phyloP scores from a whole-genome alignment of 2,797 vertebrate genomes.

The Pseudomugil gertrudae region DNA sequence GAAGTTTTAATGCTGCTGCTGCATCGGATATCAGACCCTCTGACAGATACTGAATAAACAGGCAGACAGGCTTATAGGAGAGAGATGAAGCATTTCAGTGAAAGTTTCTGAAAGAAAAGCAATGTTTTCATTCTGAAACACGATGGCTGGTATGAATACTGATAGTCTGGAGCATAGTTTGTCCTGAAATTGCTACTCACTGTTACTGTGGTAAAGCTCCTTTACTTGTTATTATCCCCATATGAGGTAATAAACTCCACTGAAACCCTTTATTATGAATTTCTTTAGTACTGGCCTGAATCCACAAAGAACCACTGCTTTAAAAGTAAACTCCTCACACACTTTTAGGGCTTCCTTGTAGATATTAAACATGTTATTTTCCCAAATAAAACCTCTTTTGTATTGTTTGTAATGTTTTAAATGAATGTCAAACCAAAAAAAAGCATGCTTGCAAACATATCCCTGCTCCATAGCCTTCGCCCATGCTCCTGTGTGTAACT shows the following conservation, averaged over 20 bases:
- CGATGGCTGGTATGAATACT: background rate
- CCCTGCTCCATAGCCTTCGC: background rate
- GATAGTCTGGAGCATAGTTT: slow-evolving; percentile 14
- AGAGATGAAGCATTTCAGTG: slow-evolving; percentile 17
- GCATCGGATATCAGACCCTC: slow-evolving; percentile 40
- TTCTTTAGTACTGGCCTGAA: slow-evolving; percentile 1
- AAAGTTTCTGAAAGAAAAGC: slow-evolving; percentile 17
- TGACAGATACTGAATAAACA: slow-evolving; percentile 24
- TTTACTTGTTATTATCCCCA: background rate
- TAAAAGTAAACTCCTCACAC: slow-evolving; percentile 5
- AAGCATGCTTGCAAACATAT: background rate
- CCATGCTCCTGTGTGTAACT: slow-evolving; percentile 1
- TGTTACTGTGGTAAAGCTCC: slow-evolving; percentile 13
- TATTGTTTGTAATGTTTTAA: background rate
- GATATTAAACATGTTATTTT: background rate
- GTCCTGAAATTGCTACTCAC: slow-evolving; percentile 26
- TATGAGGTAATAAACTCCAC: slow-evolving; percentile 19
- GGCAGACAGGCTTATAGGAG: background rate
- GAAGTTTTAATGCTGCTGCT: slow-evolving; percentile 10
- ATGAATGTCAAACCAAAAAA: background rate
- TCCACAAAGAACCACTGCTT: slow-evolving; percentile 7
- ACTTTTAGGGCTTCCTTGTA: slow-evolving; percentile 7
- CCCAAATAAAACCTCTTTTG: slow-evolving; percentile 4
- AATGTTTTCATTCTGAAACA: slow-evolving; percentile 12
- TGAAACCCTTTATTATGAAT: slow-evolving; percentile 26